Base-by-base conservation (phyloP, 2,113 vertebrate species). In the Neomonachus schauinslandi region DNA sequence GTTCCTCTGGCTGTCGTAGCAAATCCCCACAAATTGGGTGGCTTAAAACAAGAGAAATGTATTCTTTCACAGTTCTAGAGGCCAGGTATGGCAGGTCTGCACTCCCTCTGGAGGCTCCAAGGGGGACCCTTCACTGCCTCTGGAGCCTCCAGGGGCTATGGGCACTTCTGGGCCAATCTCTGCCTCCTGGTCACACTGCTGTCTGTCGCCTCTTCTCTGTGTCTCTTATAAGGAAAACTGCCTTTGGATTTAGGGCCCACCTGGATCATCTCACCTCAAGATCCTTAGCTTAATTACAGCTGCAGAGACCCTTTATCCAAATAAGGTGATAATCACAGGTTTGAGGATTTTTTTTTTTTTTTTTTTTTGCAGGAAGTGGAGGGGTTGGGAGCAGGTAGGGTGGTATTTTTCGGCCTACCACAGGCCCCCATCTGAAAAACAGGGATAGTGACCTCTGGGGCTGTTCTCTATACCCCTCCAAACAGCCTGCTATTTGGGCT, bases 281-380 rank as follows among this genome's bases (percentile, higher is more conserved):
- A 61, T 36, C 42, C 90, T 59, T 15, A 85, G 28, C 21, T 53
- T 24, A 36, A 39, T 59, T 12, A 36, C 6, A 28, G 42, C 71
- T 55, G 51, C 77, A 36, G 77, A 94, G 84, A 76, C 57, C 33
- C 79, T 94, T 19, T 71, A 94, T 77, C 86, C 72, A 72, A 49
- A 39, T 36, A 79, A 26, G 63, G 36, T 46, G 31, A 80, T 5
- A 18, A 26, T 39, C n/a, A 59, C 36, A 71, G 36, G 42, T 42
- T 71, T 85, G 72, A 33, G 28, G 46, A 86, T 55, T 69, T 55
- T 63, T 49, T 6, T 59, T 16, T 6, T 59, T 16, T 33, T 61
- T 33, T 36, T 57, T 63, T 57, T 12, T 57, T 15, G 31, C 65
- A n/a, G n/a, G 63, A 26, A 12, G 5, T 61, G 24, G 18, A 57